Evolutionary conservation across 2,113 vertebrate genomes (phyloP).

Genomic region (Cheirogaleus medius): DNA sequence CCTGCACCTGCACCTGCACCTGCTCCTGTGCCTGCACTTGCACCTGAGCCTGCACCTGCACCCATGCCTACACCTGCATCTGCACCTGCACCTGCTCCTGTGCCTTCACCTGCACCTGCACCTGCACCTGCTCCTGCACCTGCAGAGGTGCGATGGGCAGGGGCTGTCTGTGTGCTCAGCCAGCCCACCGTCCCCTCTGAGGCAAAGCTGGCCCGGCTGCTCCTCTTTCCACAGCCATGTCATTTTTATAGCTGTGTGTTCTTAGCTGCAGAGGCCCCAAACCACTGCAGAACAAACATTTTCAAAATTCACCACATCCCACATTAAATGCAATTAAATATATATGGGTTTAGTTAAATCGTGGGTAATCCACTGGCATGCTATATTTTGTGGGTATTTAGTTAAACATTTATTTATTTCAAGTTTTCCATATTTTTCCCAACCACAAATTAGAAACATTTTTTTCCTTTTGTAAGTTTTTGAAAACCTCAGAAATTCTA

Average conservation of each 20-base stretch:
- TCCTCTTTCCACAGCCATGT: background rate
- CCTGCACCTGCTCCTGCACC: background rate
- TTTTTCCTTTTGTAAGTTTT: background rate
- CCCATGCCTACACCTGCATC: too few species aligned
- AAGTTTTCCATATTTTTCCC: background rate
- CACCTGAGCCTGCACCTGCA: too few species aligned
- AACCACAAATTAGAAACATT: background rate
- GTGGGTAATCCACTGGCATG: background rate
- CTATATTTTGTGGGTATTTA: background rate
- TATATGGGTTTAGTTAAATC: background rate
- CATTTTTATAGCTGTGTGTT: background rate
- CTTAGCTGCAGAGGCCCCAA: background rate
- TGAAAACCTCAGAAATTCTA: background rate
- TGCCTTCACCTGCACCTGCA: too few species aligned
- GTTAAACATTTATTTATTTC: background rate
- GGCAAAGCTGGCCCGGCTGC: accelerated
- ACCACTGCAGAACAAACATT: background rate
- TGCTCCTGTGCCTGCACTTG: too few species aligned
- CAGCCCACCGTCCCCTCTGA: background rate
- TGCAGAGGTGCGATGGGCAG: too few species aligned
- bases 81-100: too few species aligned
- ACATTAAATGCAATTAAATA: background rate
- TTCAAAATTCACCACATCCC: background rate
- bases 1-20: too few species aligned
- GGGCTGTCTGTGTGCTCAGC: background rate